These are phyloP conservation scores for Oscheius sp. DNA, from an alignment of 2,888 invertebrate genomes.

Conservation along the genomic window DNA sequence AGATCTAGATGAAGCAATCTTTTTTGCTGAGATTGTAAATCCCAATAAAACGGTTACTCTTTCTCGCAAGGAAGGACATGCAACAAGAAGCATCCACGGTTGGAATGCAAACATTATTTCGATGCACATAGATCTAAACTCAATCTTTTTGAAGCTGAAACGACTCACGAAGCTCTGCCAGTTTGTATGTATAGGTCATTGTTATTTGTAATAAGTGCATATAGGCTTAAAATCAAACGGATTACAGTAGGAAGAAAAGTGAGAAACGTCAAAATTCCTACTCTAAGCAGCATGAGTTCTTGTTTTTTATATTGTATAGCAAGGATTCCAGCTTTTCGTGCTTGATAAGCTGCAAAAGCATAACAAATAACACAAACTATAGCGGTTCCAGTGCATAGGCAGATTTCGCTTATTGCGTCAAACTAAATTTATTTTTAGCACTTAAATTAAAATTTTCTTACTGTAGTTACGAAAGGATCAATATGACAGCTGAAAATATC, in stretches of 20 bases:
- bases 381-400: not conserved
- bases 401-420: not conserved
- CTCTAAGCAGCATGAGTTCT: not conserved
- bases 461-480: not conserved
- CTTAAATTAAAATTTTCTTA: not conserved
- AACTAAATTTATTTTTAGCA: not conserved
- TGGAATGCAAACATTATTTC: constrained; percentile 8
- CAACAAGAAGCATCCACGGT: not conserved
- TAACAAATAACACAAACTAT: not conserved
- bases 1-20: not conserved
- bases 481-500: not conserved
- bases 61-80: constrained; percentile 2
- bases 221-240: not conserved
- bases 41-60: not conserved
- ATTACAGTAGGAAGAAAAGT: not conserved
- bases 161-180: not conserved
- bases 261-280: not conserved
- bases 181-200: not conserved
- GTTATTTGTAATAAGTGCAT: not conserved
- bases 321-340: not conserved
- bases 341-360: not conserved
- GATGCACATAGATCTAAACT: not conserved
- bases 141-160: not conserved
- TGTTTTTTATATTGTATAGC: not conserved
- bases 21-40: not conserved